Base-by-base conservation (phyloP, 1,140 invertebrate genomes). In the Drosophila dunni region DNA sequence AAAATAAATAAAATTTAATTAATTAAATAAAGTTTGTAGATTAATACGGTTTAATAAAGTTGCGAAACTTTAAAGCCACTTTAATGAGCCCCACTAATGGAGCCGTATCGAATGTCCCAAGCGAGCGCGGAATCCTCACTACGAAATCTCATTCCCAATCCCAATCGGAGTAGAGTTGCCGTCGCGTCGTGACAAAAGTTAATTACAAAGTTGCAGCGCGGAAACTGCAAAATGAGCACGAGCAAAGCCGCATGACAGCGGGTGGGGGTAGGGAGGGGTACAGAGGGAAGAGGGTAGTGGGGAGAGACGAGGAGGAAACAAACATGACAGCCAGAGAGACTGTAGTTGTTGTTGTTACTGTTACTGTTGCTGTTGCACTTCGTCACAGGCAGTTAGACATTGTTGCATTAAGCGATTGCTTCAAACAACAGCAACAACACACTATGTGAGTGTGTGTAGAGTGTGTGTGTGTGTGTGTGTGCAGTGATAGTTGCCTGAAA, bases 121-220 rank as follows among this genome's bases (percentile, higher is more conserved):
- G n/a, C 10, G 56, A 36, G 50, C 9, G 48, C 13, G 53, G 38
- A 57, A 70, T 63, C 67, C 46, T 70, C 40, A 57, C 34, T 15
- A 34, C 56, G 24, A 29, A 54, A 48, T 36, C 13, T 34, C 51
- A 56, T 53, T 42, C 48, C 45, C 58, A 60, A 17, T 34, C 13
- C 33, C 33, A 48, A 20, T 77, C 44, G 77, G 44, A 63, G 40
- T 69, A 54, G 46, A 62, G 66, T 58, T 65, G 56, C 33, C 50
- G 50, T 64, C 50, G 38, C 64, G 77, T 85, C 84, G 84, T 89
- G 84, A 89, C 84, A 90, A 89, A 89, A 89, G 84, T 89, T 89
- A 89, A 89, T 89, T 89, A 89, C 81, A 89, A 90, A 81, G 78
- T 84, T 85, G 81, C 81, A 80, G 74, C 79, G 72, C 77, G 81